phyloP scores from a whole-genome alignment of 2,113 vertebrate genomes.

The Mungos mungo region DNA sequence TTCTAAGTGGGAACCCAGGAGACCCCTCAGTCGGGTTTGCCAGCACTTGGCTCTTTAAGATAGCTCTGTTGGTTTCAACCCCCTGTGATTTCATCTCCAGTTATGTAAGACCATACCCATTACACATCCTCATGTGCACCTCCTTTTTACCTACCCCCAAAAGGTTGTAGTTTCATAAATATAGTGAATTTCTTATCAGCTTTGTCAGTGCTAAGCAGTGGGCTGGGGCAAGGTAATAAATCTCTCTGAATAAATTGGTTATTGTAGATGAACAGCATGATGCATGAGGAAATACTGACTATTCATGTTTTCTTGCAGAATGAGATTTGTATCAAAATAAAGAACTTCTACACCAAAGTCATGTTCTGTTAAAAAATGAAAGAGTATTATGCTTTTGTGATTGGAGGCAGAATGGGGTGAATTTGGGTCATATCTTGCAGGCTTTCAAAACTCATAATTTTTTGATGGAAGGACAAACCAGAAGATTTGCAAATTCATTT shows the following conservation, averaged over 20 bases:
- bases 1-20: neutral
- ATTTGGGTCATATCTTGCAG: slow-evolving; percentile 37
- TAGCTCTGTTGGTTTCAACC: neutral
- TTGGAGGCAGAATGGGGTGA: slow-evolving; percentile 39
- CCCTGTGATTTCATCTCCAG: neutral
- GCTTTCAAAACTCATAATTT: slow-evolving; percentile 45
- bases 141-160: slow-evolving; percentile 40
- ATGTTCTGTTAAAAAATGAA: slow-evolving; percentile 58
- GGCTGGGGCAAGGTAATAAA: slow-evolving; percentile 56
- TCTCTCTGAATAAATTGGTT: slow-evolving; percentile 73
- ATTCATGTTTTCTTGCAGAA: slow-evolving; percentile 70
- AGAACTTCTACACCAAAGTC: slow-evolving; percentile 60
- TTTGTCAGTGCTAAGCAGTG: slow-evolving; percentile 61
- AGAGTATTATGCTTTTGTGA: slow-evolving; percentile 49
- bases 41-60: neutral
- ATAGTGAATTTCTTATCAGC: slow-evolving; percentile 55
- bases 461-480: slow-evolving; percentile 17
- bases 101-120: neutral
- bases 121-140: neutral
- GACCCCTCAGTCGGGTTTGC: neutral
- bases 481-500: slow-evolving; percentile 53
- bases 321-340: slow-evolving; percentile 73
- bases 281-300: slow-evolving; percentile 73
- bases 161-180: slow-evolving; percentile 56
- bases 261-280: slow-evolving; percentile 59